Conservation (phyloP, 1,140 invertebrate species). For the Euwallacea fornicatus region DNA sequence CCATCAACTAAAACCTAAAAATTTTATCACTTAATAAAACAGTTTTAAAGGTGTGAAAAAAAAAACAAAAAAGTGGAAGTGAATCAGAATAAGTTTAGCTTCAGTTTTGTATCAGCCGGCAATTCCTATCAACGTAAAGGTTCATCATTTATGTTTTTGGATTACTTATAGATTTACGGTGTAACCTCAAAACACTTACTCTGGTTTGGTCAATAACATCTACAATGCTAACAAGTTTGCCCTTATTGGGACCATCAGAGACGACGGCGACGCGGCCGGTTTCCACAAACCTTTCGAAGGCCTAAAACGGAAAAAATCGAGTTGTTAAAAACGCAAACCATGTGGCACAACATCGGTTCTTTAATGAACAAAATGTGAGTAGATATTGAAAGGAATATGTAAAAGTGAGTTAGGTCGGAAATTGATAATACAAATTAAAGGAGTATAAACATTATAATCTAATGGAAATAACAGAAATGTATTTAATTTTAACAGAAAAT, state of each 20-base stretch:
- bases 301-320: constrained; percentile 59
- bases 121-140: constrained; percentile 64
- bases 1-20: constrained; percentile 90
- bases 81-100: constrained; percentile 42
- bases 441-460: too few species aligned
- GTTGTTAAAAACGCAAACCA: neutral
- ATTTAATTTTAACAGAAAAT: too few species aligned
- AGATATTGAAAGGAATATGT: too few species aligned
- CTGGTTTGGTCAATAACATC: constrained; percentile 98
- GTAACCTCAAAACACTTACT: constrained; percentile 60
- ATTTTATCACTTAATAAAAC: constrained; percentile 3
- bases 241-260: constrained; percentile 82
- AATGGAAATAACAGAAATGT: too few species aligned
- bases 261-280: constrained; percentile 95
- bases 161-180: neutral
- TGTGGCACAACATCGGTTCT: neutral
- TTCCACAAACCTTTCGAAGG: constrained; percentile 93
- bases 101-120: constrained; percentile 63
- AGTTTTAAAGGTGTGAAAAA: constrained; percentile 4
- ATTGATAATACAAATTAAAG: too few species aligned
- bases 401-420: too few species aligned
- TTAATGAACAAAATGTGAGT: too few species aligned
- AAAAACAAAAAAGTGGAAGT: constrained; percentile 6
- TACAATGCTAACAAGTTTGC: constrained; percentile 91
- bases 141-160: constrained; percentile 55